Conservation (phyloP, 1,140 invertebrate species). For the Aphis craccivora region DNA sequence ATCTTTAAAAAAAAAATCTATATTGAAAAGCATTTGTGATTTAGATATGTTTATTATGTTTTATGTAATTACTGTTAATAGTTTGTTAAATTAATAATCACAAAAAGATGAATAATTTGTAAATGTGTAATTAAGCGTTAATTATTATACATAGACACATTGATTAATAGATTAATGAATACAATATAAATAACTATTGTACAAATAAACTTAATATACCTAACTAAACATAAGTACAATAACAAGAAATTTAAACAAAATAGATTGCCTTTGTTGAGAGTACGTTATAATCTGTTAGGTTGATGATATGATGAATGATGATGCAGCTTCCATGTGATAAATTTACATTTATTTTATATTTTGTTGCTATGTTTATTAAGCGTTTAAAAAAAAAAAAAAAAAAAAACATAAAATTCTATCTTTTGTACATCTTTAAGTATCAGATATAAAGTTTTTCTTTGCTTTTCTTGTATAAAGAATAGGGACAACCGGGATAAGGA, state of each 20-base stretch:
- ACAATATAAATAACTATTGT: too few species aligned
- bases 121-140: not conserved
- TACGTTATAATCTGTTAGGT: not conserved
- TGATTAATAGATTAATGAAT: not conserved
- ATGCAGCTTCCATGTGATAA: not conserved
- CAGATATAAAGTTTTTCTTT: constrained; percentile 39
- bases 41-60: not conserved
- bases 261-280: not conserved
- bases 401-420: constrained; percentile 19
- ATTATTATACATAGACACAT: not conserved
- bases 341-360: constrained; percentile 17
- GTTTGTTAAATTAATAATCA: not conserved
- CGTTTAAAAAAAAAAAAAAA: not conserved
- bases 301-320: not conserved
- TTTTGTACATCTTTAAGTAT: not conserved
- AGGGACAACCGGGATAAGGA: not conserved
- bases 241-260: not conserved
- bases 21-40: not conserved
- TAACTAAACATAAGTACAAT: not conserved
- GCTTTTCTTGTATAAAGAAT: not conserved
- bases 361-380: not conserved
- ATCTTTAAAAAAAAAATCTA: not conserved
- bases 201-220: not conserved
- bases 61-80: not conserved
- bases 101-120: not conserved